Conservation (phyloP, 2,888 invertebrate species). For the Holacanthella duospinosa region DNA sequence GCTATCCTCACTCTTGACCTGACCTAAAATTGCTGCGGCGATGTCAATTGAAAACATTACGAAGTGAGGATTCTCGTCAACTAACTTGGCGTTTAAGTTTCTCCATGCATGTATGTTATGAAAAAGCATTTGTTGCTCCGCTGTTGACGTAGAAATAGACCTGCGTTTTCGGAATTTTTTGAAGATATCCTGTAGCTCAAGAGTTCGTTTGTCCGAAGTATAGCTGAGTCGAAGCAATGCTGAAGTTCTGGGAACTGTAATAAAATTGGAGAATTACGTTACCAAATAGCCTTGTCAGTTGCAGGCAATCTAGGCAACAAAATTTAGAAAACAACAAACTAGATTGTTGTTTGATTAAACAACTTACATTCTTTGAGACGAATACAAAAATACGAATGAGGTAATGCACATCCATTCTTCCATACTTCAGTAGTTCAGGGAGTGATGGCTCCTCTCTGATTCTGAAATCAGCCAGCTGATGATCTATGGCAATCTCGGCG, state of each 20-base stretch:
- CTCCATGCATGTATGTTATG: neutral
- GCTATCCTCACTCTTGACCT: no score
- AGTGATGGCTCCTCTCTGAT: neutral
- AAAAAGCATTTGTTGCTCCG: neutral
- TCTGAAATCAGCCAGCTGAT: neutral
- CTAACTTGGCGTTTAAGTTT: neutral
- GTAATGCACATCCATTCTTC: neutral
- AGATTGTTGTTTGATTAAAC: neutral
- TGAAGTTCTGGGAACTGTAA: neutral
- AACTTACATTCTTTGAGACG: neutral
- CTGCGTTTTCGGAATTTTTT: no score
- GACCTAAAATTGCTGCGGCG: neutral
- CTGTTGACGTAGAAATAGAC: no score
- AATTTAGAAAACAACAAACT: no score
- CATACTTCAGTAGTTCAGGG: neutral
- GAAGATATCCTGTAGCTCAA: no score
- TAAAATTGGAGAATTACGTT: no score
- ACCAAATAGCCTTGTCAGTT: no score
- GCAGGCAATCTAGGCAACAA: no score
- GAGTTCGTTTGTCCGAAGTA: neutral
- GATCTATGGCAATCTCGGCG: neutral
- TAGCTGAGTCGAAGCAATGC: neutral
- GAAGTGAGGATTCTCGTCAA: neutral
- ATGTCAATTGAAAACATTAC: neutral
- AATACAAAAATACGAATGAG: neutral